phyloP scores from a whole-genome alignment of 2,888 invertebrate genomes.

The Agrilus biguttatus region DNA sequence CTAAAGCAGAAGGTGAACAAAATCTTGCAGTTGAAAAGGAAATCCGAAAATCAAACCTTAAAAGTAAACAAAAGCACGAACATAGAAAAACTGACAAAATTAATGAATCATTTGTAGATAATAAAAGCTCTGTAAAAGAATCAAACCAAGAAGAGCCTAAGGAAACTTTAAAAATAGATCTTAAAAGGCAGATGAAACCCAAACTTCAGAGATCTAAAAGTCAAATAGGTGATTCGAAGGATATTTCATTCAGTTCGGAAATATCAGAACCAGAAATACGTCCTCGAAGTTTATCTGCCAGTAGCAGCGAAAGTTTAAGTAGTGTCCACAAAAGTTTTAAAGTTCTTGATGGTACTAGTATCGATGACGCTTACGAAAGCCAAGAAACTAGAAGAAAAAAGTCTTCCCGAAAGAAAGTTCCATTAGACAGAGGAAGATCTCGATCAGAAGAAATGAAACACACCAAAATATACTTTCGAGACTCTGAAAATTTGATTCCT shows the following conservation, averaged over 20 bases:
- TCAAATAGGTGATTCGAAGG: slow-evolving; percentile 4
- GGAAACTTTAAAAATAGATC: too few species aligned
- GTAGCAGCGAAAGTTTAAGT: slow-evolving; percentile 10
- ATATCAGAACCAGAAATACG: slow-evolving; percentile 12
- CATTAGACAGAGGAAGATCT: slow-evolving; percentile 13
- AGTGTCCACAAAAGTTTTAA: slow-evolving; percentile 26
- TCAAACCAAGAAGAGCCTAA: slow-evolving; percentile 2
- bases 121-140: too few species aligned
- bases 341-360: slow-evolving; percentile 19
- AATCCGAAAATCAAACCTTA: slow-evolving; percentile 1
- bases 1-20: slow-evolving; percentile 5
- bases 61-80: slow-evolving; percentile 1
- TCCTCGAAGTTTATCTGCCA: slow-evolving; percentile 8
- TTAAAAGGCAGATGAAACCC: too few species aligned
- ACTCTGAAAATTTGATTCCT: not conserved
- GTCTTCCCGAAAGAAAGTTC: not conserved
- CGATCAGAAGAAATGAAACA: slow-evolving; percentile 19
- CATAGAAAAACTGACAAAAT: slow-evolving; percentile 1
- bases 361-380: slow-evolving; percentile 1
- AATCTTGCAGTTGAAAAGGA: slow-evolving; percentile 3
- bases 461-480: slow-evolving; percentile 4
- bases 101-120: not conserved
- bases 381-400: slow-evolving; percentile 4
- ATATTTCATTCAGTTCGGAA: slow-evolving; percentile 4
- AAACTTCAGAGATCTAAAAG: slow-evolving; percentile 2